These are phyloP conservation scores for cattle (Bos taurus) DNA, from an alignment of 2,113 vertebrate species.

Conservation along the genomic window ARS-UCD2.0 NC_037352.1:1570501-1571000, in stretches of 20 bases:
- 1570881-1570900: too few relatives aligned
- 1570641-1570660: not conserved
- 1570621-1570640: not conserved
- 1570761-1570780: not conserved
- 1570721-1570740: not conserved
- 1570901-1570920: not conserved
- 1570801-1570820: not conserved
- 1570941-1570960: not conserved
- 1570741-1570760: not conserved
- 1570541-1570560: not conserved
- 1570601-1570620: not conserved
- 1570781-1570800: not conserved
- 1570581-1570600: not conserved
- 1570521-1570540: not conserved
- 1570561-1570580: not conserved
- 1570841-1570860: not conserved
- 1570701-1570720: accelerated
- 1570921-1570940: not conserved
- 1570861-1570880: too few relatives aligned
- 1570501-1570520: not conserved
- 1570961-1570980: not conserved
- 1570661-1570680: not conserved
- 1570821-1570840: not conserved
- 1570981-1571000: not conserved
- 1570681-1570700: not conserved